Conservation (phyloP, 2,113 vertebrate genomes). For the Daphoenositta chrysoptera region DNA sequence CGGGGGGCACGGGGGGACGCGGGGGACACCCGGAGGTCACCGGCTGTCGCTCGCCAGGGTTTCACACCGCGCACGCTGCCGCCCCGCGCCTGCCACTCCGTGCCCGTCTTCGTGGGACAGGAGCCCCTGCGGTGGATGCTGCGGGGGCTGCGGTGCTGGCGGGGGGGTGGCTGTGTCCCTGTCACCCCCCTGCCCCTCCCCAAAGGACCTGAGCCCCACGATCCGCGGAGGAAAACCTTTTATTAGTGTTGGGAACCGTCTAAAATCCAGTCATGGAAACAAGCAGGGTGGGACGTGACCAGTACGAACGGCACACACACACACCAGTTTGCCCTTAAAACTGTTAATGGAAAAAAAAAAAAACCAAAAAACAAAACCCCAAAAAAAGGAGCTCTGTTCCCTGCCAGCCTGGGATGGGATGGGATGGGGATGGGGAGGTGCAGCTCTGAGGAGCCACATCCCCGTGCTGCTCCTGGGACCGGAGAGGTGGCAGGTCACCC, state of each 20-base stretch:
- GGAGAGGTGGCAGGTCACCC: background rate
- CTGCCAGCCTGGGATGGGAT: background rate
- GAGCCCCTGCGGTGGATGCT: background rate
- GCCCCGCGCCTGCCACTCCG: background rate
- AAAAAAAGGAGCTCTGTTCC: background rate
- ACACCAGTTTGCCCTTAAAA: background rate
- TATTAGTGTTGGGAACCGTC: conserved; percentile 22
- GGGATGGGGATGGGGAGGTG: background rate
- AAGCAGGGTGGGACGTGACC: background rate
- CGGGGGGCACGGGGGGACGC: fast-evolving
- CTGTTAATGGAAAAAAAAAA: background rate
- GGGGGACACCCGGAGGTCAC: background rate
- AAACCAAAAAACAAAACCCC: background rate
- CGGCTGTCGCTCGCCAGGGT: background rate
- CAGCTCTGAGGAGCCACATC: background rate
- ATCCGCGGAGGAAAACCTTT: background rate
- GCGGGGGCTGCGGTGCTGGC: conserved; percentile 22
- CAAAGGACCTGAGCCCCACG: fast-evolving
- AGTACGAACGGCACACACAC: background rate
- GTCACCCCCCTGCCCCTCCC: background rate
- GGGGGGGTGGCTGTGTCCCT: background rate
- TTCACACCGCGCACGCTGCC: conserved; percentile 62
- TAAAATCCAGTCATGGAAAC: background rate
- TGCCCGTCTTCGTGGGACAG: conserved; percentile 12
- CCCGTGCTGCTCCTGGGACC: fast-evolving